Evolutionary conservation across 2,797 vertebrate species (phyloP).

Genomic region (Sciaenops ocellatus): DNA sequence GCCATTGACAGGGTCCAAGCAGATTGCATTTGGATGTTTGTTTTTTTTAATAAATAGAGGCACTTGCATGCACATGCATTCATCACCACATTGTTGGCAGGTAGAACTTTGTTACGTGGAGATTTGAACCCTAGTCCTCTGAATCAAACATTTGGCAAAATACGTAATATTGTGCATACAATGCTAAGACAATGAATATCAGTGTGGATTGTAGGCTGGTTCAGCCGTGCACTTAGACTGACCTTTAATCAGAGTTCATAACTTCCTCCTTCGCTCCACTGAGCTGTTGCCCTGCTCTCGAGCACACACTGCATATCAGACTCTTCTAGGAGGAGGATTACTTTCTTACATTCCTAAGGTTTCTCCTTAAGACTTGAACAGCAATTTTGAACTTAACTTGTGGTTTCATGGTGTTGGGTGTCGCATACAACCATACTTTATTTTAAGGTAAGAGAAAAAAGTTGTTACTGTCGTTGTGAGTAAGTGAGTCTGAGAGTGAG

Average conservation of each 20-base stretch:
- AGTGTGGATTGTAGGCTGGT: background rate
- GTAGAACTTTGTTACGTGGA: too few relatives aligned
- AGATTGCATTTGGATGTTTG: too few relatives aligned
- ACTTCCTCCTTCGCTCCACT: conserved; percentile 38
- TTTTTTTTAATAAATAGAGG: too few relatives aligned
- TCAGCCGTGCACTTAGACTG: background rate
- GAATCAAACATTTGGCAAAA: too few relatives aligned
- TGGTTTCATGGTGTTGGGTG: background rate
- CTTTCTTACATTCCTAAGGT: background rate
- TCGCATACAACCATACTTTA: background rate
- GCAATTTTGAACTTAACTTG: background rate
- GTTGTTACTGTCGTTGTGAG: background rate
- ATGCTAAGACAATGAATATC: too few relatives aligned
- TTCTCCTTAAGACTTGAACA: background rate
- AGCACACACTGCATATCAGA: background rate
- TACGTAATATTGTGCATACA: too few relatives aligned
- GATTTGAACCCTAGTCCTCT: too few relatives aligned
- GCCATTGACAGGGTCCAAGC: too few relatives aligned
- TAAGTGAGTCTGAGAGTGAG: background rate
- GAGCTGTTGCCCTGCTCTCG: background rate
- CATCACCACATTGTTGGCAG: too few relatives aligned
- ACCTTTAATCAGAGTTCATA: background rate
- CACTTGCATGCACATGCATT: too few relatives aligned
- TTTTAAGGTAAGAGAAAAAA: conserved; percentile 42
- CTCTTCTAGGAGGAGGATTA: background rate